Percentiles rank a stretch among this genome's conserved stretches.
These are phyloP conservation scores for Linnaemya tessellans DNA, from an alignment of 2,888 invertebrate genomes.

Conservation along the genomic window DNA sequence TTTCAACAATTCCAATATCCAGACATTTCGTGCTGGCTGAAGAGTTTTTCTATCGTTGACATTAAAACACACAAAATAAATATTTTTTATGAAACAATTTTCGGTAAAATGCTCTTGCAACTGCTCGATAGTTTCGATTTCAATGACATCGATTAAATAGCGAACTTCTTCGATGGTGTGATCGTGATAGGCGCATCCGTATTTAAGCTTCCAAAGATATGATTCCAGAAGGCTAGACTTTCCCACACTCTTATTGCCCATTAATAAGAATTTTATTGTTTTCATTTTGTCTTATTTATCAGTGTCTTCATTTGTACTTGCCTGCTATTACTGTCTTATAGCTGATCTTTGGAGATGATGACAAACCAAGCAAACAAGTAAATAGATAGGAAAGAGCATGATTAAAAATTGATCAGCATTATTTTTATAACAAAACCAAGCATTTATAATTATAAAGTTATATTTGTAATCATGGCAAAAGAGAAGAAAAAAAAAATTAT, in stretches of 20 bases:
- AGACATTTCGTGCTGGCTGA: constrained; percentile 29
- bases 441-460: constrained; percentile 5
- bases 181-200: constrained; percentile 58
- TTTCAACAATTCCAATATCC: constrained; percentile 58
- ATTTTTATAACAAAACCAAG: constrained; percentile 36
- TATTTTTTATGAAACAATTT: constrained; percentile 28
- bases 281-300: constrained; percentile 35
- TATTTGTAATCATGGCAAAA: not conserved
- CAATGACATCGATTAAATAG: constrained; percentile 58
- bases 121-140: constrained; percentile 49
- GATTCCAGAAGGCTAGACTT: constrained; percentile 41
- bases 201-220: constrained; percentile 58
- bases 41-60: constrained; percentile 56
- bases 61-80: constrained; percentile 64
- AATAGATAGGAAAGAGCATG: not conserved
- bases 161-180: constrained; percentile 46
- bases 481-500: too few species aligned
- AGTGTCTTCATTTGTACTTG: constrained; percentile 2
- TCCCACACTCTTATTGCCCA: constrained; percentile 62
- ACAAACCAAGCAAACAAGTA: not conserved
- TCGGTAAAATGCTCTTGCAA: constrained; percentile 16
- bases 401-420: constrained; percentile 23
- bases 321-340: not conserved
- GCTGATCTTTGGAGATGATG: not conserved
- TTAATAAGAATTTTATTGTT: constrained; percentile 57